Conservation (phyloP, 2,888 invertebrate genomes). For the Eristalis intricaria region DNA sequence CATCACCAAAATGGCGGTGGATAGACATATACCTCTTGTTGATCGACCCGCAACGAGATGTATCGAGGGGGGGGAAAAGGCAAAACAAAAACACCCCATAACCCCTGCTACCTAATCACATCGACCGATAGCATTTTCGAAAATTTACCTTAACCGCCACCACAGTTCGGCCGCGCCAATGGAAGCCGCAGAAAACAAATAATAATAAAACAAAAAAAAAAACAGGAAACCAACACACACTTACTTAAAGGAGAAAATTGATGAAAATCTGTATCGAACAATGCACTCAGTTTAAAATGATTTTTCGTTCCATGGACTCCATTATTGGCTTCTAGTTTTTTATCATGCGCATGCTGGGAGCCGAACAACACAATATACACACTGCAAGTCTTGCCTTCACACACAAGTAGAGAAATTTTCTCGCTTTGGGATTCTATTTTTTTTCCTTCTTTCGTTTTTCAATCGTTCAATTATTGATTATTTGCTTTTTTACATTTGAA, state of each 20-base stretch:
- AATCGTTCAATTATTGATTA: not conserved
- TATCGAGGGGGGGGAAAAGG: too few species aligned
- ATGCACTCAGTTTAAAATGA: constrained; percentile 26
- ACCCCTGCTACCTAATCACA: not conserved
- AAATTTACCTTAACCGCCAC: not conserved
- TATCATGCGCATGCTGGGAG: constrained; percentile 52
- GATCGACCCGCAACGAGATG: not conserved
- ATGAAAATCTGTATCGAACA: constrained; percentile 32
- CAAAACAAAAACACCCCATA: not conserved
- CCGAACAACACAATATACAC: not conserved
- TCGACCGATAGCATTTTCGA: not conserved
- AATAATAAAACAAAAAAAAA: not conserved
- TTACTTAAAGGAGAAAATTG: constrained; percentile 35
- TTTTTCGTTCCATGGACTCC: constrained; percentile 24
- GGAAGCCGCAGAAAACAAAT: not conserved
- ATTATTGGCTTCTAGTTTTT: constrained; percentile 39
- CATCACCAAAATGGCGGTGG: not conserved
- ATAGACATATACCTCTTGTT: not conserved
- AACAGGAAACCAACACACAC: constrained; percentile 7
- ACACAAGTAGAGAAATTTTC: not conserved
- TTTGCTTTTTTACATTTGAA: not conserved
- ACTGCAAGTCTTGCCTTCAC: not conserved
- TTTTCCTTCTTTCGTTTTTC: not conserved
- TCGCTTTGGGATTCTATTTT: not conserved
- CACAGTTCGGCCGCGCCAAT: too few species aligned